Conservation (phyloP, 2,888 invertebrate genomes). For the Biston betularia region DNA sequence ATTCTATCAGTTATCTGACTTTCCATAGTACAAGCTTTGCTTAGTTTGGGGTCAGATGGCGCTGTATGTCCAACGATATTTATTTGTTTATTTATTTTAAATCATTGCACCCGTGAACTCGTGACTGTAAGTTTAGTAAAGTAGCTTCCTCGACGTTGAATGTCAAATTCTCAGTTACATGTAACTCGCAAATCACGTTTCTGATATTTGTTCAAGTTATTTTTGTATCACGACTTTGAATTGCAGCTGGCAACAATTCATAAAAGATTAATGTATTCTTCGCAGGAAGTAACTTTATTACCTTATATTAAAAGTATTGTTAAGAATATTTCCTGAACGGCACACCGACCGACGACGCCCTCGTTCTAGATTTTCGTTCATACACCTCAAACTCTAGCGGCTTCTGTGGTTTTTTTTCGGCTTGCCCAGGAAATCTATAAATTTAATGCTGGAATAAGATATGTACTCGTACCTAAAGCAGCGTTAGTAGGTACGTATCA, state of each 20-base stretch:
- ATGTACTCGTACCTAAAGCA: too few species aligned
- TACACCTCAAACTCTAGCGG: too few species aligned
- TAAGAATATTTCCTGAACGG: not conserved
- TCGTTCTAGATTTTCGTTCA: not conserved
- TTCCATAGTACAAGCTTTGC: too few species aligned
- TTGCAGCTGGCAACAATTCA: slow-evolving; percentile 5
- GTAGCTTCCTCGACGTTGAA: slow-evolving; percentile 32
- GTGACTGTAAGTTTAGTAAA: slow-evolving; percentile 27
- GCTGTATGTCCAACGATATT: too few species aligned
- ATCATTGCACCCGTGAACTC: slow-evolving; percentile 14
- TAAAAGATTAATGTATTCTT: slow-evolving; percentile 5
- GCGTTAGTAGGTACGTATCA: too few species aligned
- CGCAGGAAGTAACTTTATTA: not conserved
- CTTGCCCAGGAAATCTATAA: too few species aligned
- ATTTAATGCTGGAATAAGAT: too few species aligned
- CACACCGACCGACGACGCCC: not conserved
- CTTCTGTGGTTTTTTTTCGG: too few species aligned
- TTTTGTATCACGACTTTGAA: slow-evolving; percentile 43
- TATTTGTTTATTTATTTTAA: too few species aligned
- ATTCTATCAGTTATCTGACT: too few species aligned
- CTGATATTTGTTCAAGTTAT: slow-evolving; percentile 44
- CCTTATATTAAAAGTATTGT: not conserved
- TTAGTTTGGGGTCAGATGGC: too few species aligned
- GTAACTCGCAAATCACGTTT: slow-evolving; percentile 47
- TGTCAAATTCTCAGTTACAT: slow-evolving; percentile 42